phyloP scores from a whole-genome alignment of 2,113 vertebrate species.

The Origma solitaria region DNA sequence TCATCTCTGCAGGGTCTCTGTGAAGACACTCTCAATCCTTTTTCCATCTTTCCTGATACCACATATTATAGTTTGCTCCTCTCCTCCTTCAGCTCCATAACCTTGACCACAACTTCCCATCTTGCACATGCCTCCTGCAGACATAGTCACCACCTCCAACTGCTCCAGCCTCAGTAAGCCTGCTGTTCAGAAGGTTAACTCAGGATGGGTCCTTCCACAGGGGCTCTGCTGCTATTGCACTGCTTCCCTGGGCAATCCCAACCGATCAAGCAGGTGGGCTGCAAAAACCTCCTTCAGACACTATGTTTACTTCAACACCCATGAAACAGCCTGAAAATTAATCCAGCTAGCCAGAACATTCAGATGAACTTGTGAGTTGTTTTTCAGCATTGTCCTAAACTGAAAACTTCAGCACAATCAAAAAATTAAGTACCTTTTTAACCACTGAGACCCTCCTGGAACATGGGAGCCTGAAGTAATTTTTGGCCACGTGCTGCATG shows the following conservation, averaged over 20 bases:
- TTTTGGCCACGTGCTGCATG: accelerated
- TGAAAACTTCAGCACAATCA: neutral
- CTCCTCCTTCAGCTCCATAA: neutral
- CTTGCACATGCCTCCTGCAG: neutral
- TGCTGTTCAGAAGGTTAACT: neutral
- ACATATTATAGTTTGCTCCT: neutral
- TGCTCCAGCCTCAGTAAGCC: neutral
- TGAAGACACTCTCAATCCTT: neutral
- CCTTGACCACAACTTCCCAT: neutral
- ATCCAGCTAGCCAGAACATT: neutral
- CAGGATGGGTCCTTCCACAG: neutral
- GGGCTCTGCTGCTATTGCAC: neutral
- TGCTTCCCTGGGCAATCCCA: neutral
- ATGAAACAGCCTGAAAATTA: neutral
- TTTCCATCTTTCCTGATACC: neutral
- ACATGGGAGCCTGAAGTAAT: neutral
- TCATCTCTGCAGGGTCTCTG: neutral
- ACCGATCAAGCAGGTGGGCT: neutral
- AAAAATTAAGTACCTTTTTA: neutral
- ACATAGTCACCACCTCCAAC: neutral
- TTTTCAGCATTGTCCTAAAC: neutral
- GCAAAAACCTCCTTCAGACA: neutral
- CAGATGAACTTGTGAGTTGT: neutral
- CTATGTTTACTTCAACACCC: neutral
- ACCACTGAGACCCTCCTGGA: neutral